Percentiles rank a stretch among this genome's conserved stretches.
Evolutionary conservation across 2,888 invertebrate genomes (phyloP).

Genomic region (Cephus sareptanus): DNA sequence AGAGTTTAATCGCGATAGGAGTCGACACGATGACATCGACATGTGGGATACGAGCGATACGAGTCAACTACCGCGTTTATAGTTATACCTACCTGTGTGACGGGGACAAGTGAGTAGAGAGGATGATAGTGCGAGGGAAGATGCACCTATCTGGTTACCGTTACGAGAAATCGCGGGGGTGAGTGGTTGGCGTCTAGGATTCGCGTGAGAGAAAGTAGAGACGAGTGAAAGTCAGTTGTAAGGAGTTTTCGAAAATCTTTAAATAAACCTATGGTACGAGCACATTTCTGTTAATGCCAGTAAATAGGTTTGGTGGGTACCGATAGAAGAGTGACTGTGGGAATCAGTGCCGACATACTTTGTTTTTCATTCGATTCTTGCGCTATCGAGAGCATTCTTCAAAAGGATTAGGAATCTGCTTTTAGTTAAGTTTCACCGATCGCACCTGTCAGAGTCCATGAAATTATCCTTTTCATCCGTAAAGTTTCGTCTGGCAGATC

Average conservation of each 20-base stretch:
- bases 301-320: neutral
- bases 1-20: constrained; percentile 6
- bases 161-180: neutral
- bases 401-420: constrained; percentile 27
- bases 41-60: neutral
- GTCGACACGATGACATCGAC: neutral
- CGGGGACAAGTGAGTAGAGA: neutral
- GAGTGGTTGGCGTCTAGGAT: neutral
- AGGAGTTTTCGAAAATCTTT: neutral
- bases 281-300: neutral
- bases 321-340: neutral
- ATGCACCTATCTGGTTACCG: neutral
- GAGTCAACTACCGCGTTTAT: neutral
- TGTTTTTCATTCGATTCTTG: neutral
- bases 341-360: neutral
- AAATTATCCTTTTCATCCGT: constrained; percentile 17
- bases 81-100: neutral
- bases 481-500: neutral
- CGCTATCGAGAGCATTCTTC: too few species aligned
- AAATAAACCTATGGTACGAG: neutral
- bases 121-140: neutral
- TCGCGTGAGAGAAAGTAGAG: neutral
- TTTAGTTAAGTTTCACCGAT: constrained; percentile 31
- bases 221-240: neutral
- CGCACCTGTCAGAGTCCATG: constrained; percentile 32